Evolutionary conservation across 2,888 invertebrate genomes (phyloP).

Genomic region (Ectemnius cavifrons): DNA sequence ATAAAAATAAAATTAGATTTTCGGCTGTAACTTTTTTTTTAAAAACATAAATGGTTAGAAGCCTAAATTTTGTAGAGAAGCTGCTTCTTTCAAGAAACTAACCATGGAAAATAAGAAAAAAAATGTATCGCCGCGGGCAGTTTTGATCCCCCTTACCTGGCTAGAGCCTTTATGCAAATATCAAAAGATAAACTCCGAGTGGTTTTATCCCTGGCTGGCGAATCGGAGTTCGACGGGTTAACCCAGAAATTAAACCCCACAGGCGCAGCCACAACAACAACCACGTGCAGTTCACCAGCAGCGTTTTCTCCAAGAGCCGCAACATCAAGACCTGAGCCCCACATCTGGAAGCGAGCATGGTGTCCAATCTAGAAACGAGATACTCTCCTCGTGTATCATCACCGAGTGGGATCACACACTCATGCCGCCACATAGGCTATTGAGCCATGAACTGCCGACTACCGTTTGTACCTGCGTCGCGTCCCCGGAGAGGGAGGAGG

Average conservation of each 20-base stretch:
- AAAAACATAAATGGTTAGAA: too few species aligned
- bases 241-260: constrained; percentile 13
- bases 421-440: constrained; percentile 87
- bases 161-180: too few species aligned
- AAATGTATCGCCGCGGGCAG: too few species aligned
- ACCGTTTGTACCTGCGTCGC: constrained; percentile 87
- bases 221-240: too few species aligned
- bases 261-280: constrained; percentile 36
- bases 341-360: constrained; percentile 71
- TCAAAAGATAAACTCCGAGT: too few species aligned
- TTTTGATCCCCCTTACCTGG: too few species aligned
- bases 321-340: constrained; percentile 67
- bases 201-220: too few species aligned
- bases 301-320: constrained; percentile 38
- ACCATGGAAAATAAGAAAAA: too few species aligned
- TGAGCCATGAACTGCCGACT: constrained; percentile 79
- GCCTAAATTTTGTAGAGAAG: too few species aligned
- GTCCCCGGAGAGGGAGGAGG: constrained; percentile 78
- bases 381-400: constrained; percentile 75
- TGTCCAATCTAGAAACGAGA: constrained; percentile 64
- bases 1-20: too few species aligned
- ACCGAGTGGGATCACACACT: constrained; percentile 79
- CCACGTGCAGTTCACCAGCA: background rate
- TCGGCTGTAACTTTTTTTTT: too few species aligned
- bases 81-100: too few species aligned